Evolutionary conservation across 2,888 invertebrate genomes (phyloP).

Genomic region (Dorcus parallelipipedus): DNA sequence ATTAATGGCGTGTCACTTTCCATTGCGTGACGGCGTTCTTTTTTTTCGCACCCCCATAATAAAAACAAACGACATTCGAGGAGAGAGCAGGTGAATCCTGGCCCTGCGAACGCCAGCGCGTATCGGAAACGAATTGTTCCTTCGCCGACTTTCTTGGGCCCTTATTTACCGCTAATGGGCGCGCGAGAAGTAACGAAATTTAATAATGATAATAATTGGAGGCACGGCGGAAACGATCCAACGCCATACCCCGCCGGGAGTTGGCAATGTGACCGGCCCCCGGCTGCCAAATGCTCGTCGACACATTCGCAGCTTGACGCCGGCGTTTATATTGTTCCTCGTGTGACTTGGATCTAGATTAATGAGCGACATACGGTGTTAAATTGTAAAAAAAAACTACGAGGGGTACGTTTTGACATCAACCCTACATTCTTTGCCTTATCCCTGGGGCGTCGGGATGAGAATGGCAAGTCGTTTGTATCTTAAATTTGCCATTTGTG

Average conservation of each 20-base stretch:
- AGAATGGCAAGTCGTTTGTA: no score
- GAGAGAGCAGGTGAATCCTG: not conserved
- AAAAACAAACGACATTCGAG: not conserved
- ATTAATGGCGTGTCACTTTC: not conserved
- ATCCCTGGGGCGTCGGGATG: no score
- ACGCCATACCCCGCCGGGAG: constrained; percentile 19
- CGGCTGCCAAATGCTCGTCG: constrained; percentile 29
- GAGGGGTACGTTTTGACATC: no score
- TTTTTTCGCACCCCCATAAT: not conserved
- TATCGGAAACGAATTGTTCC: no score
- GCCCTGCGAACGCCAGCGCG: no score
- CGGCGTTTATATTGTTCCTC: constrained; percentile 26
- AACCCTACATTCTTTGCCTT: no score
- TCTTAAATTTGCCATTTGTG: no score
- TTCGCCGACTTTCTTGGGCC: not conserved
- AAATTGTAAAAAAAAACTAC: constrained; percentile 6
- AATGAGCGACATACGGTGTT: constrained; percentile 17
- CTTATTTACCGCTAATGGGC: not conserved
- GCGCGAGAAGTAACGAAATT: not conserved
- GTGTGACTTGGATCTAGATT: constrained; percentile 29
- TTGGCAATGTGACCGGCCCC: constrained; percentile 18
- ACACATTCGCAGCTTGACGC: constrained; percentile 25
- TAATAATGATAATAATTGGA: not conserved
- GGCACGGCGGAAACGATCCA: constrained; percentile 1
- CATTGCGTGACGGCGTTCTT: not conserved